Conservation (phyloP, 2,797 vertebrate genomes). For the Fundulus diaphanus region DNA sequence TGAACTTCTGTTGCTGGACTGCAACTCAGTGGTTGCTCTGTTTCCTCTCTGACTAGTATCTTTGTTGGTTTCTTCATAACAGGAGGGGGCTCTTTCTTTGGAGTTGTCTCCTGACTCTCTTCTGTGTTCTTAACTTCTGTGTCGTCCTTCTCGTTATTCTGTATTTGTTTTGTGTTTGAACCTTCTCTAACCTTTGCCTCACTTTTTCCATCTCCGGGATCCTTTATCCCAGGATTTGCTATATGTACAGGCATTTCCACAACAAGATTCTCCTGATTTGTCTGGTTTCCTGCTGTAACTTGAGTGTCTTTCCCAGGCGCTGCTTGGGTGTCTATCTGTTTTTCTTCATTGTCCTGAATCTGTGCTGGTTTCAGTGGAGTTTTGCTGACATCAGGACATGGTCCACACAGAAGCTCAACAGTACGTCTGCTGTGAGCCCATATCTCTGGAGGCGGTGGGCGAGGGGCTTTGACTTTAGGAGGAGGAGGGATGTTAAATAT, state of each 20-base stretch:
- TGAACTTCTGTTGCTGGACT: slow-evolving; percentile 21
- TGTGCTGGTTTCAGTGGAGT: slow-evolving; percentile 47
- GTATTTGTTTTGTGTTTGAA: slow-evolving; percentile 22
- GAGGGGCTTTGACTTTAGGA: slow-evolving; percentile 91
- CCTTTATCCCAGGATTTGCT: slow-evolving; percentile 21
- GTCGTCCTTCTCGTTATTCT: slow-evolving; percentile 6
- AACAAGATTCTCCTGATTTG: slow-evolving; percentile 3
- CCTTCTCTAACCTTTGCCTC: slow-evolving; percentile 27
- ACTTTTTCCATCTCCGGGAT: slow-evolving; percentile 8
- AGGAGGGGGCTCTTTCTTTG: slow-evolving; percentile 70
- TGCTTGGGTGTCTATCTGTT: slow-evolving; percentile 46
- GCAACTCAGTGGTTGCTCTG: slow-evolving; percentile 21
- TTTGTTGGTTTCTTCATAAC: slow-evolving; percentile 71
- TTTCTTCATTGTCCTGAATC: slow-evolving; percentile 25
- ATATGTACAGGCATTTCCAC: slow-evolving; percentile 35
- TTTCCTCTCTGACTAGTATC: slow-evolving; percentile 43
- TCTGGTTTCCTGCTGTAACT: slow-evolving; percentile 30
- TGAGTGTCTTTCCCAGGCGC: slow-evolving; percentile 27
- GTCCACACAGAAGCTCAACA: slow-evolving; percentile 77
- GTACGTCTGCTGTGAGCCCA: slow-evolving; percentile 81
- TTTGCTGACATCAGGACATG: slow-evolving; percentile 50
- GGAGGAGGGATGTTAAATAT: slow-evolving; percentile 89
- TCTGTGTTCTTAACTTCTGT: slow-evolving; percentile 32
- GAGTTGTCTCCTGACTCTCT: slow-evolving; percentile 38
- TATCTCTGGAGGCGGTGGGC: slow-evolving; percentile 87